Evolutionary conservation across 1,140 invertebrate genomes (phyloP).

Genomic region (Maconellicoccus hirsutus): DNA sequence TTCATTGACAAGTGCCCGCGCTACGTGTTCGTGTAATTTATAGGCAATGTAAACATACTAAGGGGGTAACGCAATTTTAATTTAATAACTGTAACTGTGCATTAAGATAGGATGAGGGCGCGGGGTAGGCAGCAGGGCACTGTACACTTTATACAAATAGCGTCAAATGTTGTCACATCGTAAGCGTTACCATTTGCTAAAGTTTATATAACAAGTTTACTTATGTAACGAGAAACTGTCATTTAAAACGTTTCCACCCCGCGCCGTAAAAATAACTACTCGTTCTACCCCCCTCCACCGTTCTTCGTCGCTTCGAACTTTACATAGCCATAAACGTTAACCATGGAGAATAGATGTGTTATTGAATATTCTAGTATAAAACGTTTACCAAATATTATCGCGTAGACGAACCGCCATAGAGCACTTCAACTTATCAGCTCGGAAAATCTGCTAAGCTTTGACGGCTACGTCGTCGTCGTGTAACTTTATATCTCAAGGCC

Average conservation of each 20-base stretch:
- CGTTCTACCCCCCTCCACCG: too few relatives aligned
- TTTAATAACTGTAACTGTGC: background rate
- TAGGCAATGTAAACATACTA: background rate
- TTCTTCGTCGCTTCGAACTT: too few relatives aligned
- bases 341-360: too few relatives aligned
- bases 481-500: too few relatives aligned
- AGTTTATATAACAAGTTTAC: conserved; percentile 9
- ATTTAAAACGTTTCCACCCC: conserved; percentile 10
- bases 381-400: too few relatives aligned
- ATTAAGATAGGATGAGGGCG: background rate
- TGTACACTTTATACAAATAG: background rate
- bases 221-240: background rate
- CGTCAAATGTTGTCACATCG: background rate
- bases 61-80: background rate
- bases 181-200: background rate
- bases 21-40: background rate
- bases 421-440: too few relatives aligned
- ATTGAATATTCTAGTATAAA: too few relatives aligned
- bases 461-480: too few relatives aligned
- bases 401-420: too few relatives aligned
- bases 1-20: background rate
- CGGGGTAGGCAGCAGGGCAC: background rate
- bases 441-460: too few relatives aligned
- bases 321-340: too few relatives aligned
- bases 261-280: too few relatives aligned